Conservation (phyloP, 2,888 invertebrate species). For the Chaitophorus viminalis region DNA sequence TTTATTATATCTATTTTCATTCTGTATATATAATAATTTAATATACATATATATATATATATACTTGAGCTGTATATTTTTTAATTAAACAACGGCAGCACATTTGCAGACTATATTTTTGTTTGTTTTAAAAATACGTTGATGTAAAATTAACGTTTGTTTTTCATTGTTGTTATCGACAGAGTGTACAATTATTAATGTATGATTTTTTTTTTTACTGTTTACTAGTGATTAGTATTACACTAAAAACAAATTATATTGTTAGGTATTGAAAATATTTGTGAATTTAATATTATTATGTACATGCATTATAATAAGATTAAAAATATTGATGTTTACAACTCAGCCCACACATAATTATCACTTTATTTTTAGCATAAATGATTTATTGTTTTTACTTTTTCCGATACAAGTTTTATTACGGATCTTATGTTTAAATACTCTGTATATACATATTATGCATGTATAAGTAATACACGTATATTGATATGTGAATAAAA, state of each 20-base stretch:
- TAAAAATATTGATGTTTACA: not conserved
- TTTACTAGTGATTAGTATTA: not conserved
- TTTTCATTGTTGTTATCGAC: not conserved
- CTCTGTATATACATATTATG: not conserved
- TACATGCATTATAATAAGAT: not conserved
- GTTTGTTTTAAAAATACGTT: not conserved
- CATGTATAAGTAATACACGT: not conserved
- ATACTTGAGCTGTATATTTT: too few relatives aligned
- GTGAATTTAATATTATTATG: not conserved
- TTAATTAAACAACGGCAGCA: too few relatives aligned
- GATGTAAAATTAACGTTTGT: not conserved
- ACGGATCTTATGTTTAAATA: constrained; percentile 15
- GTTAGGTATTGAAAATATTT: not conserved
- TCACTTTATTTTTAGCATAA: not conserved
- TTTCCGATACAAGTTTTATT: not conserved
- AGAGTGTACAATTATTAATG: not conserved
- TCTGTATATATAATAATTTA: too few relatives aligned
- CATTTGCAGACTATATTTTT: not conserved
- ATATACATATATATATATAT: too few relatives aligned
- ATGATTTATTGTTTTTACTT: not conserved
- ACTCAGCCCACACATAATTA: not conserved
- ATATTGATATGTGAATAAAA: constrained; percentile 6
- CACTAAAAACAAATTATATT: not conserved
- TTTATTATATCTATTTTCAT: too few relatives aligned
- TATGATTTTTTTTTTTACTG: not conserved